These are phyloP conservation scores for Alligator mississippiensis DNA, from an alignment of 2,113 vertebrate species.

Conservation along the genomic window DNA sequence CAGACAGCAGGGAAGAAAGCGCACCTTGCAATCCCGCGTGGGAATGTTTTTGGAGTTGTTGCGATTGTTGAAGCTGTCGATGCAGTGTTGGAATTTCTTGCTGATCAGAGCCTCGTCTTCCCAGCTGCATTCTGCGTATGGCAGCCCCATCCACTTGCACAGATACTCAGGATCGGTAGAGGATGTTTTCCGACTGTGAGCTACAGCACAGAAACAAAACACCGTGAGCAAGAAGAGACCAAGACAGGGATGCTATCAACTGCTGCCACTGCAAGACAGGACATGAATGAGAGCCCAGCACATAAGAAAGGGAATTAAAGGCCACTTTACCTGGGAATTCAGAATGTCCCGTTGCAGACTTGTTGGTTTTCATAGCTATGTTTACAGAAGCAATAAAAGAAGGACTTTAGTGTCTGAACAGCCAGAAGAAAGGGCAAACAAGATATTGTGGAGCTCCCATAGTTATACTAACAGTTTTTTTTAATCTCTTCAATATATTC, in stretches of 20 bases:
- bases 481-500: background rate
- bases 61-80: conserved; percentile 89
- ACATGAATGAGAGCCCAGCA: background rate
- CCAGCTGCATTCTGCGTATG: conserved; percentile 97
- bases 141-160: conserved; percentile 98
- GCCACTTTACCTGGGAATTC: conserved; percentile 89
- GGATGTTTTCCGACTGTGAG: conserved; percentile 88
- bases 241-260: background rate
- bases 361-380: conserved; percentile 92
- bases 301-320: background rate
- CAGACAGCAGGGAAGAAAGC: background rate
- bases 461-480: background rate
- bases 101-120: conserved; percentile 92
- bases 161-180: conserved; percentile 95
- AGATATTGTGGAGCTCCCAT: background rate
- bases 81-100: conserved; percentile 94
- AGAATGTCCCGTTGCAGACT: conserved; percentile 83
- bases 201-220: conserved; percentile 70
- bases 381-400: conserved; percentile 42
- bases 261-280: background rate
- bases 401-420: background rate
- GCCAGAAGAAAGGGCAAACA: conserved; percentile 46
- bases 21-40: conserved; percentile 96
- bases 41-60: conserved; percentile 93
- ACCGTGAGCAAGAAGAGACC: conserved; percentile 13